Evolutionary conservation across 2,888 invertebrate species (phyloP).

Genomic region (Lycophotia porphyrea): DNA sequence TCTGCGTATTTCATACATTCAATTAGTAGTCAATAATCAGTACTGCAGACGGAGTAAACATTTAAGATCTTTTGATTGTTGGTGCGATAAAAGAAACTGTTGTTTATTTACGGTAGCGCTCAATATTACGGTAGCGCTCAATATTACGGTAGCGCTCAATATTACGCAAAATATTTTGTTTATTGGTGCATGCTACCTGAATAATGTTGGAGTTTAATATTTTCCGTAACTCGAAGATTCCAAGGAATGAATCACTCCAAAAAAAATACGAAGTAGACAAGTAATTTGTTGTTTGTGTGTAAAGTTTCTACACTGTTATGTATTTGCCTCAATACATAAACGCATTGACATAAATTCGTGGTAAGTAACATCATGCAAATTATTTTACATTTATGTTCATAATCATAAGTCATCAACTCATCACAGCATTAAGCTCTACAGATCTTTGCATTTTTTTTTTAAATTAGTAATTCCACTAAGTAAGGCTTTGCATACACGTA

Average conservation of each 20-base stretch:
- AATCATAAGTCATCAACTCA: conserved; percentile 7
- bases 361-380: conserved; percentile 16
- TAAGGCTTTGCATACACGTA: no score
- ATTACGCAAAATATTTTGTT: neutral
- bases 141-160: no score
- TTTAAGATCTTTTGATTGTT: neutral
- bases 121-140: no score
- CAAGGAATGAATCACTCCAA: neutral
- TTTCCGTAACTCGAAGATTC: neutral
- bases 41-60: neutral
- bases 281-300: neutral
- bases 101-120: neutral
- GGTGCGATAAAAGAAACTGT: neutral
- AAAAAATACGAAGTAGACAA: neutral
- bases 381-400: no score
- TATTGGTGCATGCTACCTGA: neutral
- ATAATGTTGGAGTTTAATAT: neutral
- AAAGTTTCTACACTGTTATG: neutral
- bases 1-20: neutral
- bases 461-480: neutral
- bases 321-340: neutral
- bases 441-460: neutral
- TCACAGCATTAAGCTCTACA: neutral
- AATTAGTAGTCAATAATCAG: neutral
- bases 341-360: neutral